Evolutionary conservation across 92 coral and sea anemone genomes (phyloP).

Genomic region (Muricea muricata): DNA sequence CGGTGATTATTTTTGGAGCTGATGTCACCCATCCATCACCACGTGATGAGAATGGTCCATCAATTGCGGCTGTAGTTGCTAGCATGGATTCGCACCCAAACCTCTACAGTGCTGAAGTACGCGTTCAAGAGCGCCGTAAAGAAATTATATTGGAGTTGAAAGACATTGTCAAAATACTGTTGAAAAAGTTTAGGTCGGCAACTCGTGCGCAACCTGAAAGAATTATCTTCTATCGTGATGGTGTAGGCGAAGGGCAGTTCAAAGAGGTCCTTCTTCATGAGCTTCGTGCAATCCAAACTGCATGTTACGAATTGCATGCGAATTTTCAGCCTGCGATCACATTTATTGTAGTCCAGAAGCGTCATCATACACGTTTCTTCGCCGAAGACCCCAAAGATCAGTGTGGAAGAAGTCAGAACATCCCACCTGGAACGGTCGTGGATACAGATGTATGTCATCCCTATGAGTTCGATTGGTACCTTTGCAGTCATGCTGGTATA

Average conservation of each 20-base stretch:
- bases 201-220: conserved; percentile 37
- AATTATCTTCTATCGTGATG: conserved; percentile 77
- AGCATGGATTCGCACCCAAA: conserved; percentile 80
- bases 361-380: conserved; percentile 52
- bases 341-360: conserved; percentile 55
- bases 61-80: conserved; percentile 92
- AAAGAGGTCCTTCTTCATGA: conserved; percentile 47
- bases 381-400: conserved; percentile 23
- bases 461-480: conserved; percentile 52
- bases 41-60: conserved; percentile 75
- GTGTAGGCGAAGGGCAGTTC: conserved; percentile 70
- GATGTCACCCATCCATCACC: conserved; percentile 92
- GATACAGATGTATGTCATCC: conserved; percentile 55
- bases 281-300: conserved; percentile 51
- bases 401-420: conserved; percentile 29
- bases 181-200: conserved; percentile 48
- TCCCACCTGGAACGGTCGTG: conserved; percentile 58
- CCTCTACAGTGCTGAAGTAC: conserved; percentile 73
- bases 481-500: conserved; percentile 58
- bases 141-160: conserved; percentile 78
- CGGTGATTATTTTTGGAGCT: conserved; percentile 84
- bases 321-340: conserved; percentile 49
- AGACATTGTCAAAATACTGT: conserved; percentile 70
- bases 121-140: conserved; percentile 77
- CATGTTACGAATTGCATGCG: conserved; percentile 22